These are phyloP conservation scores for Nibea albiflora DNA, from an alignment of 2,113 vertebrate genomes.

Conservation along the genomic window DNA sequence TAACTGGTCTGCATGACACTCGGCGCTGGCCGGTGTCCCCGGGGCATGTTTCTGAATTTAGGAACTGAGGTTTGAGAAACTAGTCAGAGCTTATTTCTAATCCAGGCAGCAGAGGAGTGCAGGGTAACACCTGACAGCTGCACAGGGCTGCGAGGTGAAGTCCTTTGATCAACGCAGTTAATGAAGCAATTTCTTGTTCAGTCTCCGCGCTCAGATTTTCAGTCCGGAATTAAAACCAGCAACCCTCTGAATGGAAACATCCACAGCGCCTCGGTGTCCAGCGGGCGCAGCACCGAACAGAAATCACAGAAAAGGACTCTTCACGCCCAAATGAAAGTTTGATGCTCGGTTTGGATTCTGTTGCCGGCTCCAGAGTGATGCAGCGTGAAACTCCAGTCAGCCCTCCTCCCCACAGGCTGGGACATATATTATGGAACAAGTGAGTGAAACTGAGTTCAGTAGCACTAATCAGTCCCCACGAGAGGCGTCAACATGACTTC, in stretches of 20 bases:
- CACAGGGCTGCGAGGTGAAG: background rate
- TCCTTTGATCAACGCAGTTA: background rate
- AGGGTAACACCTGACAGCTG: background rate
- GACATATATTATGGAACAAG: slow-evolving; percentile 22
- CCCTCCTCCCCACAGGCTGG: background rate
- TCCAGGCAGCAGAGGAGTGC: background rate
- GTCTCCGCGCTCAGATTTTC: background rate
- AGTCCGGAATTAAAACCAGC: background rate
- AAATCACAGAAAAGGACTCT: background rate
- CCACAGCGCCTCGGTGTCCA: background rate
- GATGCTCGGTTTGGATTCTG: slow-evolving; percentile 11
- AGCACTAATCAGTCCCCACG: slow-evolving; percentile 29
- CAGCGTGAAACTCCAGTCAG: slow-evolving; percentile 2
- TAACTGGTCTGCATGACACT: background rate
- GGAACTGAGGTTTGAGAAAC: background rate
- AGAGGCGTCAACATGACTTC: slow-evolving; percentile 4
- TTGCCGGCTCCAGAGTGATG: slow-evolving; percentile 3
- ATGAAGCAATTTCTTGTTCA: background rate
- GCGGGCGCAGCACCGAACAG: background rate
- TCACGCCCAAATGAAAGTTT: background rate
- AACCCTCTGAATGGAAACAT: background rate
- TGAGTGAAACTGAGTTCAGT: slow-evolving; percentile 17
- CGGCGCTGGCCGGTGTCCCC: background rate
- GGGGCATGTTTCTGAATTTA: background rate
- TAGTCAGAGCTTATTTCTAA: background rate